Base-by-base conservation (phyloP, 1,140 invertebrate species). In the Macrostomum lignano region DNA sequence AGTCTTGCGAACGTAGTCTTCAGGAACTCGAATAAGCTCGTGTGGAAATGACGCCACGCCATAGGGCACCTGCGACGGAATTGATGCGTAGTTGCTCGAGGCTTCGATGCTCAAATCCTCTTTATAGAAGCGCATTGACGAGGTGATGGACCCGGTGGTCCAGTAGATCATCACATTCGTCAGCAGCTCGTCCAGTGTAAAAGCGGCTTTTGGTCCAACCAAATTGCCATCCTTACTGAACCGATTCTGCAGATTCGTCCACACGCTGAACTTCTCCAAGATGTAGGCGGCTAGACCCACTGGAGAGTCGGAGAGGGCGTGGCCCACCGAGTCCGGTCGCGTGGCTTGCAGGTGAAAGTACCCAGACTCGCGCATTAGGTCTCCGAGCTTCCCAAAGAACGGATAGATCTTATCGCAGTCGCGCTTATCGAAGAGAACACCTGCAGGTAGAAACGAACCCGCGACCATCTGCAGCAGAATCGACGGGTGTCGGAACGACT, bases 151-250 rank as follows among this genome's bases (percentile, higher is more conserved):
- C 36, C 67, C 67, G 0, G 69, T 68, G 0, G 69, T 44, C 69
- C 74, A 86, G 49, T 82, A 86, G 19, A 82, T 51, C 72, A 79
- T 82, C 0, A 84, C 46, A 46, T 79, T 78, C 39, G 81, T 78
- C 3, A 86, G 52, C 3, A 84, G 50, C 40, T 77, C 71, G 31
- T 75, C 71, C 29, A 71, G 51, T 4, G 58, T 51, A 44, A 63
- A 70, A 39, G 66, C 65, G 22, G 52, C 38, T 0, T 62, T 60
- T 0, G 82, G 44, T 3, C 3, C 9, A 15, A 15, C 26, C 23
- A 33, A 20, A 5, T n/a, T 3, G 1, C 73, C 73, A 11, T 75
- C 77, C 49, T 82, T 73, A 0, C 26, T 20, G 10, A 55, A 43
- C 13, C 63, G 47, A 1, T 57, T 21, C 1, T 39, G 21, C 0